A percentile compares a stretch with the other conserved stretches of the same genome.
Evolutionary conservation across 2,113 vertebrate species (phyloP).

Genomic region (Pachyramphus minor): DNA sequence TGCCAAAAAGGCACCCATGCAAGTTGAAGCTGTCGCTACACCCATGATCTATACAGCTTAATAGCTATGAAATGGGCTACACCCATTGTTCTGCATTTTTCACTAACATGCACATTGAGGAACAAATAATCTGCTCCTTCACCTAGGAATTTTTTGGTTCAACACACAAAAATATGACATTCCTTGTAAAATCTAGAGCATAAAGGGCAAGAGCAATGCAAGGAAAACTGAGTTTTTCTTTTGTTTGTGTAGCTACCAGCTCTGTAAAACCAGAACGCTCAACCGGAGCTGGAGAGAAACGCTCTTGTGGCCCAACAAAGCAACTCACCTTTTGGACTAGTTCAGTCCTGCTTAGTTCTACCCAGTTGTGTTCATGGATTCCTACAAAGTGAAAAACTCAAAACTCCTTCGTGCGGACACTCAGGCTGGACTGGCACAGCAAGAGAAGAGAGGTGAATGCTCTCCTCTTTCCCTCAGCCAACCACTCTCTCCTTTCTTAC

Average conservation of each 20-base stretch:
- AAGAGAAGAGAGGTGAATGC: not conserved
- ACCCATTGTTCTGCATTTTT: not conserved
- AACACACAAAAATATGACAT: not conserved
- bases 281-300: not conserved
- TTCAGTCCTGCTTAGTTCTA: conserved; percentile 39
- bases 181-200: not conserved
- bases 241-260: not conserved
- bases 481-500: not conserved
- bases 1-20: conserved; percentile 1
- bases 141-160: not conserved
- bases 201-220: not conserved
- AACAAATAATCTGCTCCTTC: not conserved
- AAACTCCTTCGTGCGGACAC: not conserved
- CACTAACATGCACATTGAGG: fast-evolving
- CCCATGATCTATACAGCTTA: not conserved
- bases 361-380: conserved; percentile 5
- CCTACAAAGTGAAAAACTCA: conserved; percentile 24
- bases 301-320: not conserved
- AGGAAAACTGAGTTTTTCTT: not conserved
- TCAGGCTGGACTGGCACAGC: not conserved
- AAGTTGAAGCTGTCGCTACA: not conserved
- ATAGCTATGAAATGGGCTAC: not conserved
- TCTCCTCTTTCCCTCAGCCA: not conserved
- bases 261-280: not conserved
- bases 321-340: conserved; percentile 18